Evolutionary conservation across 2,888 invertebrate species (phyloP), one percentile per base, ranked within the genome.

Genomic region (Epistrophe grossulariae): DNA sequence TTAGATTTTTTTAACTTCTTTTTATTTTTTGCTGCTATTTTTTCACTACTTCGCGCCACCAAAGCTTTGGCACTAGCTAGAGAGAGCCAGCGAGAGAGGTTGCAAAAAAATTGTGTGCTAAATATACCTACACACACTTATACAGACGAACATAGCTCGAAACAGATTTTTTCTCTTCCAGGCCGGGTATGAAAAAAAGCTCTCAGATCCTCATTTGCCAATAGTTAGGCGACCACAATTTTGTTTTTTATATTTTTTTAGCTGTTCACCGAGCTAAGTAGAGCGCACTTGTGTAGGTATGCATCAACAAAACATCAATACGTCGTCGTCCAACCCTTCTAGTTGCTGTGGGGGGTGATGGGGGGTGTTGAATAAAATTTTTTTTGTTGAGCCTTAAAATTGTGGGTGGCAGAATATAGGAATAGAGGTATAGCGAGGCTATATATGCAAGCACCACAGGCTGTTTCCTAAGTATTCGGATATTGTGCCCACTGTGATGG

Each of bases 181-280:
- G 82, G 71, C 59, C 40, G 71, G 74, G 55, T 40, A 74, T 85
- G 76, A 87, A 87, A 80, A 84, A 87, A 87, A 83, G 87, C 87
- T 83, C 83, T 83, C 85, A 85, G 85, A 85, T 85, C 85, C 85
- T 85, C 87, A 87, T 87, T 87, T 87, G 87, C 87, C 87, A 87
- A 87, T 87, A 87, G 87, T 87, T 87, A 87, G 87, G 87, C 87
- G 87, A 87, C 87, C 87, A 83, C 83, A 74, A 59, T 83, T 79
- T 70, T 76, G 57, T 81, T 85, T 85, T 60, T 38, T 59, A 8
- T n/a, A 11, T 68, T 78, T 57, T 82, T 78, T 79, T 76, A 70
- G 31, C 62, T 62, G 68, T 62, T 59, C 24, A 3, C 70, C 59
- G 79, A 82, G 82, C 78, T 87, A 87, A 83, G 87, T 87, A 87